Conservation (phyloP, 2,113 vertebrate genomes). For the Seriola rivoliana region DNA sequence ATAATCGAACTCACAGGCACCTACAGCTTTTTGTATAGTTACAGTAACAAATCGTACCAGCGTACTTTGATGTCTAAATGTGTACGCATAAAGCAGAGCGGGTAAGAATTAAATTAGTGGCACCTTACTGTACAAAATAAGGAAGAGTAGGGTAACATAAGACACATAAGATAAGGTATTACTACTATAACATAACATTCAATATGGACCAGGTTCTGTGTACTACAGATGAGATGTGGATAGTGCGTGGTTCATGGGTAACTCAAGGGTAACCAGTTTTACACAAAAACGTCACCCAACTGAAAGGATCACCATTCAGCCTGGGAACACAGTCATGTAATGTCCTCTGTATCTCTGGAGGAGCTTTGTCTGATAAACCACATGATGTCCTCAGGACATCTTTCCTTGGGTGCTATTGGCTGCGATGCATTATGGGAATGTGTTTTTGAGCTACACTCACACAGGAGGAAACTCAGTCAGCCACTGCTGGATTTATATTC, state of each 20-base stretch:
- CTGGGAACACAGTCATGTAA: neutral
- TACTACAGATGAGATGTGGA: too few species aligned
- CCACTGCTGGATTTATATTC: neutral
- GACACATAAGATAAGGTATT: too few species aligned
- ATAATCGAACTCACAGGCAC: too few species aligned
- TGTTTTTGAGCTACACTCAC: neutral
- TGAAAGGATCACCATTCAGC: neutral
- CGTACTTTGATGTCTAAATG: too few species aligned
- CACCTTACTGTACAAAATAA: too few species aligned
- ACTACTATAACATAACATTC: too few species aligned
- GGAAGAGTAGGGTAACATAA: too few species aligned
- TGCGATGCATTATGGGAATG: neutral
- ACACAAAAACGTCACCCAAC: neutral
- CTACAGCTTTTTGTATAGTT: too few species aligned
- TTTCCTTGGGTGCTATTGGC: neutral
- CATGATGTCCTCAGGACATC: neutral
- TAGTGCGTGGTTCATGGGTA: neutral
- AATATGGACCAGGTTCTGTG: too few species aligned
- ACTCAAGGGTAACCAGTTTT: neutral
- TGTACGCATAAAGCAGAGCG: too few species aligned
- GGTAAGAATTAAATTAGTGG: too few species aligned
- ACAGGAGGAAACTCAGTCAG: neutral
- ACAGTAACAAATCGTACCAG: too few species aligned
- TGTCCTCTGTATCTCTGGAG: neutral
- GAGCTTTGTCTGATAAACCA: neutral